Percentiles rank a stretch among this genome's conserved stretches.
These are phyloP conservation scores for Colostygia pectinataria DNA, from an alignment of 2,888 invertebrate species.

Conservation along the genomic window DNA sequence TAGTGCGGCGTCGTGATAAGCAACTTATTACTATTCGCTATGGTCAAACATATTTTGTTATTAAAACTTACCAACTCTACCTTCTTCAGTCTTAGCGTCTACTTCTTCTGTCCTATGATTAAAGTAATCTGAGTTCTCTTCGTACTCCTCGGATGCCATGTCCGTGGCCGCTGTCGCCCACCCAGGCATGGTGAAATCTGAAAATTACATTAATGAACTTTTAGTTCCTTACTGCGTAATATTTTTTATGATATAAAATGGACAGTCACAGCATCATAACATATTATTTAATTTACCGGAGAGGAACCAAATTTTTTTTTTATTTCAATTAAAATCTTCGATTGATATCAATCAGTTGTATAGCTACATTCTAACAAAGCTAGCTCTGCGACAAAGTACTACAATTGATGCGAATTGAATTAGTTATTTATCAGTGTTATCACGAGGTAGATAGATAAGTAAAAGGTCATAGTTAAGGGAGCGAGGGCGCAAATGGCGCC, in stretches of 20 bases:
- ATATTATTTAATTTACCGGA: too few relatives aligned
- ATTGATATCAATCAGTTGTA: too few relatives aligned
- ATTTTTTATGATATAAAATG: not conserved
- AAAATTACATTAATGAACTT: constrained; percentile 9
- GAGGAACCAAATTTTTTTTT: too few relatives aligned
- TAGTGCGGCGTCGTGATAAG: too few relatives aligned
- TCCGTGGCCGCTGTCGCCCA: constrained; percentile 50
- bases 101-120: constrained; percentile 56
- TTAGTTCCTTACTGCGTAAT: not conserved
- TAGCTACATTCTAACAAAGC: too few relatives aligned
- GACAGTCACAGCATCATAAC: not conserved
- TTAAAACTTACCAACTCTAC: constrained; percentile 49
- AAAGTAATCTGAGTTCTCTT: constrained; percentile 57
- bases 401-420: too few relatives aligned
- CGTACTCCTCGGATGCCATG: constrained; percentile 48
- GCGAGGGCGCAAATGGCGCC: constrained; percentile 33
- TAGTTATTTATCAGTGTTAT: constrained; percentile 1
- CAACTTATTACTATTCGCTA: too few relatives aligned
- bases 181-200: constrained; percentile 23
- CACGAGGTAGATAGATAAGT: constrained; percentile 10
- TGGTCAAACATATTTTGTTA: not conserved
- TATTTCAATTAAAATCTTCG: too few relatives aligned
- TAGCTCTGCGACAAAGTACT: too few relatives aligned
- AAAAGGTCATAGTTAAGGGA: constrained; percentile 23
- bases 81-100: constrained; percentile 62